Percentiles rank a stretch among this genome's conserved stretches.
These are phyloP conservation scores for Nymphalis io DNA, from an alignment of 1,140 invertebrate species.

Conservation along the genomic window DNA sequence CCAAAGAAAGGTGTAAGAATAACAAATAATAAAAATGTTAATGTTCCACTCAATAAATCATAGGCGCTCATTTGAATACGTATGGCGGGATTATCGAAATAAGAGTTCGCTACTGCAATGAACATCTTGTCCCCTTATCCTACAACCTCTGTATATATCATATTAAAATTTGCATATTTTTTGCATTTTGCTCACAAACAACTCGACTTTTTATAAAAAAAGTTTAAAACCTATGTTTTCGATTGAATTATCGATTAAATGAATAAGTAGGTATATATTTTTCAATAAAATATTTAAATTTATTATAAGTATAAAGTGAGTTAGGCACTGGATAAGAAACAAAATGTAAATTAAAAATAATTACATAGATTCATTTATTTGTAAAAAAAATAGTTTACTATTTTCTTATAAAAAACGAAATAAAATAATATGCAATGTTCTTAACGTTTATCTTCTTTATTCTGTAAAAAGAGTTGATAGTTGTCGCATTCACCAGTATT, in stretches of 20 bases:
- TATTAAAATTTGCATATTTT: slow-evolving; percentile 66
- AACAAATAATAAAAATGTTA: slow-evolving; percentile 83
- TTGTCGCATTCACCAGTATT: slow-evolving; percentile 47
- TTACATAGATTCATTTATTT: too few species aligned
- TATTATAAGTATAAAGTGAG: too few species aligned
- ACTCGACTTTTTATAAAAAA: slow-evolving; percentile 11
- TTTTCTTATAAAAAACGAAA: too few species aligned
- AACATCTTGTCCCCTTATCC: slow-evolving; percentile 47
- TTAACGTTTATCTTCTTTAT: not conserved
- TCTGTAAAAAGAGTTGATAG: slow-evolving; percentile 24
- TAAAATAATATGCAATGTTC: not conserved
- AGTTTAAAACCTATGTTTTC: not conserved
- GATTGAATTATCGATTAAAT: not conserved
- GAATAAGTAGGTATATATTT: too few species aligned
- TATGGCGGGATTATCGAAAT: slow-evolving; percentile 75
- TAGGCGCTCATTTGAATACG: slow-evolving; percentile 80
- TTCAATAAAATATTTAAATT: too few species aligned
- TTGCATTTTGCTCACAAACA: slow-evolving; percentile 40
- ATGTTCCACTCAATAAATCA: slow-evolving; percentile 83
- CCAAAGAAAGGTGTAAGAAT: slow-evolving; percentile 80
- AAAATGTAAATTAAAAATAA: too few species aligned
- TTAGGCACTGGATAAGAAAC: too few species aligned
- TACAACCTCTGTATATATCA: slow-evolving; percentile 52
- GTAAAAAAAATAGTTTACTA: too few species aligned
- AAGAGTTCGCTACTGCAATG: slow-evolving; percentile 65